Evolutionary conservation across 2,113 vertebrate species (phyloP), one percentile per base, ranked within the genome.

Genomic region (Hypomesus transpacificus): DNA sequence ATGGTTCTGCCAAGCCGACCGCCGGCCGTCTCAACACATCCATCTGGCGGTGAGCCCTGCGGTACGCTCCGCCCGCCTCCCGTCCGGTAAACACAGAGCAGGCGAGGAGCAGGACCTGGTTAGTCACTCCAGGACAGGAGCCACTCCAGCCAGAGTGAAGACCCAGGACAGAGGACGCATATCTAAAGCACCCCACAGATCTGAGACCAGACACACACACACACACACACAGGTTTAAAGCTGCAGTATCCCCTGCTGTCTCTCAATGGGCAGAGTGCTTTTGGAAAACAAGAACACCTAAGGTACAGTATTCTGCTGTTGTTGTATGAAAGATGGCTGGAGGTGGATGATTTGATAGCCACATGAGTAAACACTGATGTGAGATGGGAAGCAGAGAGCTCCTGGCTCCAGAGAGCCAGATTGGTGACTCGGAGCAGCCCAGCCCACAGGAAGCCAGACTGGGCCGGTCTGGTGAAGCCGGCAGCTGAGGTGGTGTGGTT

Each of bases 231-330:
- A 65, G 14, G 7, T 79, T 68, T 66, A 75, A 72, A 24, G 53
- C 70, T 72, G 73, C 76, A 76, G 77, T 71, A 74, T 66, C 71
- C 74, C 75, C 70, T 26, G 56, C 24, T 46, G 22, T 69, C 59
- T 67, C 69, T 70, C 71, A 74, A 74, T 82, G 68, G 70, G 68
- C 79, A 86, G 71, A 82, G 80, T 39, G 28, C 68, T 18, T 26
- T 39, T 50, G 28, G 60, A 62, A 65, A 53, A 66, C n/a, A 28
- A 31, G 52, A 51, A 70, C 22, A 76, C 69, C 80, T 69, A 80
- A 80, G 79, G 85, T 78, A 83, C 82, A 85, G 82, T 73, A 80
- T 67, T 65, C 70, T 31, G 66, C 51, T 26, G 14, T 54, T 26
- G 31, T 16, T 65, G 34, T 63, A 63, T 18, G 31, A 31, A 63